Conservation (phyloP, 2,888 invertebrate species). For the Chouioia cunea region DNA sequence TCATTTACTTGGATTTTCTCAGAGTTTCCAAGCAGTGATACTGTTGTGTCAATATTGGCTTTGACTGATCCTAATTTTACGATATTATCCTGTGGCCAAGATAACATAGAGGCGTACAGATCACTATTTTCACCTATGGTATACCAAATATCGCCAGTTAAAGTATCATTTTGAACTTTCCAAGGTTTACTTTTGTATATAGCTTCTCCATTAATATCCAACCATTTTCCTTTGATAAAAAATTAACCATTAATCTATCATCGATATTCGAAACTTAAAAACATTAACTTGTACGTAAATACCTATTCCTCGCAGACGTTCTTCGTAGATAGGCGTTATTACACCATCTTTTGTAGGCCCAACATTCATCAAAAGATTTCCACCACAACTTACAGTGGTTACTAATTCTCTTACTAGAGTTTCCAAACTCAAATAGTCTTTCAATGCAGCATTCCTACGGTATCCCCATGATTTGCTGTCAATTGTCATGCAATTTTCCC, state of each 20-base stretch:
- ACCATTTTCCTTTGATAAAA: constrained; percentile 72
- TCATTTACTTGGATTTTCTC: constrained; percentile 53
- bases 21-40: constrained; percentile 72
- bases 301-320: constrained; percentile 69
- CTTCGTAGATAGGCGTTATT: constrained; percentile 88
- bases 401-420: constrained; percentile 80
- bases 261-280: not conserved
- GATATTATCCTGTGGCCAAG: constrained; percentile 74
- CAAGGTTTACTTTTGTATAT: constrained; percentile 86
- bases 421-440: constrained; percentile 76
- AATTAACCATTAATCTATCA: not conserved
- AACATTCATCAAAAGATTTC: constrained; percentile 87
- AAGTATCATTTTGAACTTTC: constrained; percentile 84
- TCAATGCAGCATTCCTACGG: constrained; percentile 77
- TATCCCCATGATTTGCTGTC: constrained; percentile 91
- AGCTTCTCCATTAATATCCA: constrained; percentile 87
- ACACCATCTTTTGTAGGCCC: constrained; percentile 92
- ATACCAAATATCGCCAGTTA: constrained; percentile 81
- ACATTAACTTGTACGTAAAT: not conserved
- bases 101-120: constrained; percentile 77
- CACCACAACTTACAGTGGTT: constrained; percentile 86
- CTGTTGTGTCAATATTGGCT: constrained; percentile 37
- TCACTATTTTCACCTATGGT: constrained; percentile 69
- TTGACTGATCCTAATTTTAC: constrained; percentile 18
- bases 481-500: constrained; percentile 96